Percentiles rank a stretch among this genome's conserved stretches.
phyloP scores from a whole-genome alignment of 1,140 invertebrate species.

The Drosophila tsacasi region DNA sequence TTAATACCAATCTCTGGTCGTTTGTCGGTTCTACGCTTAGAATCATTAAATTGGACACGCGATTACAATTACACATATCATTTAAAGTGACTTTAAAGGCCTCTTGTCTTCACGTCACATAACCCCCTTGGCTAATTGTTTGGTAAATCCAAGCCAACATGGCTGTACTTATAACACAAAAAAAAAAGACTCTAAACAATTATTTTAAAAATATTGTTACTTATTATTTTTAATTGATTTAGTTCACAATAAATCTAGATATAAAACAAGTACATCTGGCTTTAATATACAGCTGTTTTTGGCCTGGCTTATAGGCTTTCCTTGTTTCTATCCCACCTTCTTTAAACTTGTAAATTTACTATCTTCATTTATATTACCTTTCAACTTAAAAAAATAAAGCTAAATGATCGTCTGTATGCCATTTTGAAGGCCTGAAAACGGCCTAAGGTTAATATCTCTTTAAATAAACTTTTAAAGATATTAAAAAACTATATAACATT shows the following conservation, averaged over 20 bases:
- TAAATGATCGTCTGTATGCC: accelerated
- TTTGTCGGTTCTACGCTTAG: slow-evolving; percentile 55
- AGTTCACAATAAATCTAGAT: background rate
- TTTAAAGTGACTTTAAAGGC: slow-evolving; percentile 69
- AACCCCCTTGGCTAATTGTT: background rate
- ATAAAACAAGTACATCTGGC: background rate
- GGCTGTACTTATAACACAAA: background rate
- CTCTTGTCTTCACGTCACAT: slow-evolving; percentile 4
- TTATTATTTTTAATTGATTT: no score
- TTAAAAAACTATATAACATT: no score
- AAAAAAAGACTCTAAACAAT: background rate
- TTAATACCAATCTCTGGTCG: slow-evolving; percentile 12
- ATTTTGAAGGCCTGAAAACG: background rate
- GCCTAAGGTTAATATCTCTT: background rate
- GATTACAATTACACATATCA: slow-evolving; percentile 70
- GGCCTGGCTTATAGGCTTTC: background rate
- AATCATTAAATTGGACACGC: slow-evolving; percentile 77
- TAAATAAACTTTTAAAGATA: background rate
- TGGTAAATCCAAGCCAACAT: background rate
- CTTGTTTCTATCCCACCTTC: background rate
- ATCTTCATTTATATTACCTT: background rate
- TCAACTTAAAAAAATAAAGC: background rate
- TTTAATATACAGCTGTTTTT: background rate
- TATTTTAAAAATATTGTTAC: no score
- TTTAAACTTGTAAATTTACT: background rate